Evolutionary conservation across 2,113 vertebrate genomes (phyloP), one percentile per base, ranked within the genome.

Genomic region (Zosterops pallidus): DNA sequence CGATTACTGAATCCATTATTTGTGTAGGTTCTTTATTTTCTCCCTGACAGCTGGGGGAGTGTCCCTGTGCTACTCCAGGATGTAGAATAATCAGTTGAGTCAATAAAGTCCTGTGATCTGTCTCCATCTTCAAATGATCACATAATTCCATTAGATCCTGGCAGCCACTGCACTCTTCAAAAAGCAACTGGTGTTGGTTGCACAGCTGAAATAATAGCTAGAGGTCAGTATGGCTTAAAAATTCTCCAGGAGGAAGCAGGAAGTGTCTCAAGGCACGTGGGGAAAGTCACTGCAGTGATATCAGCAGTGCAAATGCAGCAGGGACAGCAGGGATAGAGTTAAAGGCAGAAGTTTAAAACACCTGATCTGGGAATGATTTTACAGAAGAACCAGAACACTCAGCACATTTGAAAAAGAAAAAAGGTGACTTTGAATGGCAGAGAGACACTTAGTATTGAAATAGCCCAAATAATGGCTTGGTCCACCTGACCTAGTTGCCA

Each of bases 141-240:
- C 31, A 11, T 9, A 11, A 18, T 56, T 76, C n/a, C 20, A 31
- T 50, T 77, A 67, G 79, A 26, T 37, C 20, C n/a, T 62, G 46
- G 67, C 63, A 87, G 42, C 23, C 22, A 52, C 39, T 47, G 41
- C 23, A 37, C 23, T 65, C 60, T 74, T 81, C 22, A 14, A 23
- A 42, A 64, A 31, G 74, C 42, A 25, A 1, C 41, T 47, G 1
- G 20, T 69, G 37, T 29, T 80, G 56, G 19, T 47, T 46, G 22
- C 79, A 42, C 31, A 67, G 23, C 86, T 83, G 19, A 25, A 18
- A 41, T 28, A 64, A 17, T 50, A 87, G 89, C 96, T 95, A 94
- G 94, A 74, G 95, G 96, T 96, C 94, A 95, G 92, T 74, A 41
- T 92, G 85, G 95, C 76, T 53, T 69, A 76, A 87, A 41, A 56